Evolutionary conservation across 2,797 vertebrate genomes (phyloP).

Genomic region (Diplodus sargus): DNA sequence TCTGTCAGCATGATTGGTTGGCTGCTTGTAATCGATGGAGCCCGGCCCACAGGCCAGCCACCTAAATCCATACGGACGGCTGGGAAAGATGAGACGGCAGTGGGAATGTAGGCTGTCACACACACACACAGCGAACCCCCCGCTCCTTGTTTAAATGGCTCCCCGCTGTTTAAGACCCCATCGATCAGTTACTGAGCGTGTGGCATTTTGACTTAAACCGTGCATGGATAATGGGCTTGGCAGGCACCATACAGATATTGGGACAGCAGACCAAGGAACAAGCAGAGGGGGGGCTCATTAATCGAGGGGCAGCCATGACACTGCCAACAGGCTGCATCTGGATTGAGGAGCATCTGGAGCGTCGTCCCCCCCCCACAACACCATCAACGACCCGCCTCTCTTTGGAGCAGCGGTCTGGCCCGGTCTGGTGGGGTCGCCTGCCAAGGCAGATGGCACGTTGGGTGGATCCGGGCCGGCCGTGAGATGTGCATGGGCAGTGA

Average conservation of each 20-base stretch:
- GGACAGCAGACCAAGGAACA: constrained; percentile 68
- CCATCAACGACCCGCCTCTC: constrained; percentile 31
- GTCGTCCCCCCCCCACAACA: neutral
- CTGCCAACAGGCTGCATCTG: constrained; percentile 79
- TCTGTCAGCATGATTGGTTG: constrained; percentile 80
- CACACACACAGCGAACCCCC: constrained; percentile 20
- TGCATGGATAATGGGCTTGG: constrained; percentile 79
- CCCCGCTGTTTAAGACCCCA: constrained; percentile 72
- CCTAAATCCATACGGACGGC: constrained; percentile 76
- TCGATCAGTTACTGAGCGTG: constrained; percentile 74
- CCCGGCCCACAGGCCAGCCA: constrained; percentile 67
- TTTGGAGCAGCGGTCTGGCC: constrained; percentile 56
- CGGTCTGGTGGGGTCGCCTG: constrained; percentile 57
- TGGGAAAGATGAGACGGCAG: constrained; percentile 72
- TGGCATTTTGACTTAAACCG: constrained; percentile 79
- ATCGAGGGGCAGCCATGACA: constrained; percentile 69
- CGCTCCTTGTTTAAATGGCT: constrained; percentile 65
- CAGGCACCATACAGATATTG: constrained; percentile 64
- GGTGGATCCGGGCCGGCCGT: constrained; percentile 51
- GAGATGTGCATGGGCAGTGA: constrained; percentile 62
- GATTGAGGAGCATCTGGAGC: constrained; percentile 72
- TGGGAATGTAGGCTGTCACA: constrained; percentile 40
- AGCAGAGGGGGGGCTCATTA: constrained; percentile 60
- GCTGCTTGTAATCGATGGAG: constrained; percentile 78
- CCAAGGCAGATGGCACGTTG: constrained; percentile 79